Base-by-base conservation (phyloP, 2,888 invertebrate species). In the Cantharis flavilabris region DNA sequence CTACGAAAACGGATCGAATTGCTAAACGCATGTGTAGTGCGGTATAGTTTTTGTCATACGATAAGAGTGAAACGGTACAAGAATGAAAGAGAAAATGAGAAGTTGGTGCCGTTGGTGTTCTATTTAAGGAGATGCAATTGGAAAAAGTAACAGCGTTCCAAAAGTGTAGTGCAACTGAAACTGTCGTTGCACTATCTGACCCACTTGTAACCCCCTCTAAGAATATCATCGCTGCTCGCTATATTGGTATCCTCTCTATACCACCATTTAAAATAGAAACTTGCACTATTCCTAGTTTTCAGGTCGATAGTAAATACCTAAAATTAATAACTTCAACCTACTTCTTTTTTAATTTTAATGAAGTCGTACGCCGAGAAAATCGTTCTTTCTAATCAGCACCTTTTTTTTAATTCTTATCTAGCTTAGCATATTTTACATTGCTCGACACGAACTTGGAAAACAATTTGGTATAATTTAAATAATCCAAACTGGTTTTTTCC, bases 1-100 rank as follows among this genome's bases (percentile, higher is more conserved):
- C 72, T 71, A 71, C 69, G 72, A 73, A 73, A 71, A 71, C 63
- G 85, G 87, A 86, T 89, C 86, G 84, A 86, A 86, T 84, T 87
- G 86, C 86, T 85, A 89, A 89, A 88, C 90, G 90, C 90, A 90
- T 90, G 90, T 90, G 90, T 90, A 90, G 33, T 33, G 11, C 2
- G 11, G 89, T 90, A 90, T 89, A 89, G 90, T 89, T 90, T 89
- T 84, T 88, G 86, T 89, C 88, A 89, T 88, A 84, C 86, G 84
- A 87, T 87, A 86, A 87, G 85, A 87, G 88, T 88, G 87, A 84
- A 85, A 83, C 83, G 86, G 86, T 86, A 72, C 18, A 72, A 26
- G 77, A 77, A 65, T 71, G 85, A 84, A 84, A 86, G 83, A 84
- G 86, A 85, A 83, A 87, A 84, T 88, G n/a, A 86, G 86, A 86